Evolutionary conservation across 2,888 invertebrate species (phyloP).

Genomic region (Drosophila longiperda): DNA sequence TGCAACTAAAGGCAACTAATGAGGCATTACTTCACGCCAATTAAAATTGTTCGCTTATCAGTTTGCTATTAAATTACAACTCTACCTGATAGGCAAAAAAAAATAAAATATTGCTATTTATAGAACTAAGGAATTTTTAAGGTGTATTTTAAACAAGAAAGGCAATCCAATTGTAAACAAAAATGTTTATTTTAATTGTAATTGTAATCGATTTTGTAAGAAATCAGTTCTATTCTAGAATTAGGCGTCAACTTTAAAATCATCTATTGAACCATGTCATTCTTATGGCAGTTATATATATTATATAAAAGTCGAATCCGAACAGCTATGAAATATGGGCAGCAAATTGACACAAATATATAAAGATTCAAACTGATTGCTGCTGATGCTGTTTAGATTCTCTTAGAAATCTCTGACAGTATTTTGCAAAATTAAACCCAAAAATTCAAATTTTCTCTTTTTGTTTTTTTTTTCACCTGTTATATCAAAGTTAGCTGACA

Average conservation of each 20-base stretch:
- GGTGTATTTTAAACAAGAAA: neutral
- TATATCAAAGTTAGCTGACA: no score
- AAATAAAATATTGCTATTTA: neutral
- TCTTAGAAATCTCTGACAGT: no score
- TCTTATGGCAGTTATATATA: neutral
- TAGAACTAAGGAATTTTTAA: neutral
- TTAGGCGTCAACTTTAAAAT: neutral
- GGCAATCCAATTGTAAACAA: neutral
- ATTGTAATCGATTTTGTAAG: neutral
- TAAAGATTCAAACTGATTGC: no score
- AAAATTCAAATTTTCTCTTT: no score
- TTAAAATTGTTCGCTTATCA: conserved; percentile 50
- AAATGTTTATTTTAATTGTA: neutral
- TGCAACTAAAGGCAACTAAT: conserved; percentile 33
- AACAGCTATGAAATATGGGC: neutral
- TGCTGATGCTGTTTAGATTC: no score
- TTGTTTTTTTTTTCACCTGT: no score
- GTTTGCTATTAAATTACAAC: conserved; percentile 36
- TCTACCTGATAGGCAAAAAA: conserved; percentile 10
- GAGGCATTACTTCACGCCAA: conserved; percentile 33
- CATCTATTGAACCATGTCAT: neutral
- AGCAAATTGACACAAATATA: no score
- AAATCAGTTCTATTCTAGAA: neutral
- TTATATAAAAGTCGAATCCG: neutral
- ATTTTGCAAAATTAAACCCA: no score